Evolutionary conservation across 2,797 vertebrate genomes (phyloP).

Genomic region (Adrianichthys oophorus): DNA sequence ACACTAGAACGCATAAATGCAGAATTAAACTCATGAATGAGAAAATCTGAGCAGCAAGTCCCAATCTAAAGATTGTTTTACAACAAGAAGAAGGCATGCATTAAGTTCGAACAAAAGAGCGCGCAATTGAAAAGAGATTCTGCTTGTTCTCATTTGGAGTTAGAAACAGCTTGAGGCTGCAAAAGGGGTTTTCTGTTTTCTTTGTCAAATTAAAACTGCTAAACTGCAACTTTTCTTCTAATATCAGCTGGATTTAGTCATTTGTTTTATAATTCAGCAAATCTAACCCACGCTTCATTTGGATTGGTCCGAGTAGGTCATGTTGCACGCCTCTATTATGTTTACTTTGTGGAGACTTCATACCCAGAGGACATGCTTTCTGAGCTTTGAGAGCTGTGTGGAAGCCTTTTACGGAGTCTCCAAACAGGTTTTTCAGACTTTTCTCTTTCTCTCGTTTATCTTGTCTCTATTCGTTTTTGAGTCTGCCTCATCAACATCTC

Average conservation of each 20-base stretch:
- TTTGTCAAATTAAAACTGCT: too few relatives aligned
- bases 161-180: not conserved
- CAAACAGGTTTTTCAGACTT: constrained; percentile 19
- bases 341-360: constrained; percentile 18
- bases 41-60: not conserved
- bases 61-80: too few relatives aligned
- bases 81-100: too few relatives aligned
- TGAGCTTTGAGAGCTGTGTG: constrained; percentile 18
- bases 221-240: too few relatives aligned
- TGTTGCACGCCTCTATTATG: constrained; percentile 12
- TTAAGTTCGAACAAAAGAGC: too few relatives aligned
- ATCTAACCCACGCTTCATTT: constrained; percentile 3
- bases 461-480: constrained; percentile 22
- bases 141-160: not conserved
- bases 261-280: not conserved
- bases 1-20: not conserved
- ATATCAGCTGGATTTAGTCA: not conserved
- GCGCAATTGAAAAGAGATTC: too few relatives aligned
- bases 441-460: constrained; percentile 13
- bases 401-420: constrained; percentile 14
- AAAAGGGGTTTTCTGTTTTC: too few relatives aligned
- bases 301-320: constrained; percentile 1
- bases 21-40: not conserved
- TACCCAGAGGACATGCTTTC: constrained; percentile 2
- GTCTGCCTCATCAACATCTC: constrained; percentile 17